These are phyloP conservation scores for Punctoribates punctum DNA, from an alignment of 2,888 invertebrate genomes.

Conservation along the genomic window DNA sequence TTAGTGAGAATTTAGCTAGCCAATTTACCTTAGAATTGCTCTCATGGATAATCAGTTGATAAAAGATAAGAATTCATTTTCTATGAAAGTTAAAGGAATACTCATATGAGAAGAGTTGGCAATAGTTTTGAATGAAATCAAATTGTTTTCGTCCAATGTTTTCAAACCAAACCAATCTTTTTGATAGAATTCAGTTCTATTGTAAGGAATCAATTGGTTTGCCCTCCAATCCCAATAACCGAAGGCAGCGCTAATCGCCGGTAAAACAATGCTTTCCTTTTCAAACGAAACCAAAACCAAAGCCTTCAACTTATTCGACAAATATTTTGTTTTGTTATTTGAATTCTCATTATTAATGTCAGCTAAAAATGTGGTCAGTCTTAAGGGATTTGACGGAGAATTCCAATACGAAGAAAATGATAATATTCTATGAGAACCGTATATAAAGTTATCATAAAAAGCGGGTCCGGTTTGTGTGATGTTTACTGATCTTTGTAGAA, in stretches of 20 bases:
- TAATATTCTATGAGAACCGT: background rate
- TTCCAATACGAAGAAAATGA: slow-evolving; percentile 23
- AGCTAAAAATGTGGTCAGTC: background rate
- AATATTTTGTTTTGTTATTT: background rate
- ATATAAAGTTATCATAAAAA: background rate
- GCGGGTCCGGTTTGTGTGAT: background rate
- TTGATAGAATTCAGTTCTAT: background rate
- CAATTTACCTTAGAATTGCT: too few relatives aligned
- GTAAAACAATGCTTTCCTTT: slow-evolving; percentile 4
- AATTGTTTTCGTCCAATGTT: slow-evolving; percentile 10
- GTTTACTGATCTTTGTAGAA: background rate
- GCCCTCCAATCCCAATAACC: background rate
- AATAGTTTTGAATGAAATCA: background rate
- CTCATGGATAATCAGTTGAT: background rate
- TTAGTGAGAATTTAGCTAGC: too few relatives aligned
- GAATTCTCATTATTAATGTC: slow-evolving; percentile 22
- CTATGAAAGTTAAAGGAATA: slow-evolving; percentile 2
- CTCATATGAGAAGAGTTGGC: background rate
- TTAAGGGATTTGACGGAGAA: background rate
- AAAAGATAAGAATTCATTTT: background rate
- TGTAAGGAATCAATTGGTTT: background rate
- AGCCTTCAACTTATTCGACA: background rate
- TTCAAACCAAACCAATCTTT: slow-evolving; percentile 27
- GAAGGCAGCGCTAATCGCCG: background rate
- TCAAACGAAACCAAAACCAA: slow-evolving; percentile 1